These are phyloP conservation scores for Clarias gariepinus DNA, from an alignment of 2,113 vertebrate species.

Conservation along the genomic window DNA sequence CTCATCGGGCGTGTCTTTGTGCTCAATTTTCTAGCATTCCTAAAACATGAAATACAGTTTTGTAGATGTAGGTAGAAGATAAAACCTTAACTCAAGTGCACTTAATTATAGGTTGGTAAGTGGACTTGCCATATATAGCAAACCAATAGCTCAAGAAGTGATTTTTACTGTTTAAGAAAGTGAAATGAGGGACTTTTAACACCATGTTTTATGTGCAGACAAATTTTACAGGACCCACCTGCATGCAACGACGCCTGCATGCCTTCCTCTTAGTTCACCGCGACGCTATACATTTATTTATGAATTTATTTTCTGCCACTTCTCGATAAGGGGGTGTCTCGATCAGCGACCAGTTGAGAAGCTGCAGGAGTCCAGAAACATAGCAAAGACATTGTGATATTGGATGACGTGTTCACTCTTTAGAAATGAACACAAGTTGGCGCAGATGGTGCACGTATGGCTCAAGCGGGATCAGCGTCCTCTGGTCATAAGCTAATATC, in stretches of 20 bases:
- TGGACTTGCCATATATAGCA: background rate
- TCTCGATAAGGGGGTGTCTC: constrained; percentile 14
- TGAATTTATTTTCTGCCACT: too few species aligned
- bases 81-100: background rate
- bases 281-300: background rate
- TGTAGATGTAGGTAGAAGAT: background rate
- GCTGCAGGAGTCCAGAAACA: background rate
- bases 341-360: constrained; percentile 21
- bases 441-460: background rate
- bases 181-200: background rate
- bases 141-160: too few species aligned
- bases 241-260: constrained; percentile 17
- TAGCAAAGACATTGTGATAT: too few species aligned
- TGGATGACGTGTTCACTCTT: background rate
- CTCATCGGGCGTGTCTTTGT: background rate
- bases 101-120: background rate
- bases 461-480: background rate
- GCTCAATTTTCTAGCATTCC: background rate
- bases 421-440: background rate
- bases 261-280: background rate
- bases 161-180: background rate
- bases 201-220: constrained; percentile 6
- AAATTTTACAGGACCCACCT: constrained; percentile 52
- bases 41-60: background rate
- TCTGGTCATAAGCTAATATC: background rate